phyloP scores from a whole-genome alignment of 2,797 vertebrate genomes.

The Ambastaia sidthimunki region DNA sequence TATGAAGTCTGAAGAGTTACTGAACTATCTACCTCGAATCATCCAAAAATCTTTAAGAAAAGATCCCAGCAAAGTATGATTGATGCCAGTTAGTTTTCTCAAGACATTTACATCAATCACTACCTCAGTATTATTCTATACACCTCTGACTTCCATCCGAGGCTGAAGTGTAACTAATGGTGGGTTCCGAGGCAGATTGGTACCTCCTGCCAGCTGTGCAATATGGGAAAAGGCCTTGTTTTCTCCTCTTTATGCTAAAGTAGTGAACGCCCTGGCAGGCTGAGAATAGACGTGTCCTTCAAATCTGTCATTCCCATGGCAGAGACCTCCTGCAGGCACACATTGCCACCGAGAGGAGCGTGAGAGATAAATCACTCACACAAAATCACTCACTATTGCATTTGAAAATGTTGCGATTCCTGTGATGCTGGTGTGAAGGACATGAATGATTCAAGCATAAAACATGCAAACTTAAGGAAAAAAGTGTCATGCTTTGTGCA shows the following conservation, averaged over 20 bases:
- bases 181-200: neutral
- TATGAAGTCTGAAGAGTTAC: neutral
- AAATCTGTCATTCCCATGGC: conserved; percentile 16
- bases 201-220: neutral
- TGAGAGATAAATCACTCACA: conserved; percentile 26
- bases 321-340: neutral
- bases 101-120: conserved; percentile 8
- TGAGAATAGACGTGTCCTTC: conserved; percentile 35
- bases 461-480: no score
- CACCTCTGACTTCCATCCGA: neutral
- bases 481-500: no score
- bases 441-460: no score
- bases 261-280: neutral
- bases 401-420: no score
- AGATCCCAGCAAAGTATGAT: neutral
- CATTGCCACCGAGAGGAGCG: conserved; percentile 38
- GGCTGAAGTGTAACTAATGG: conserved; percentile 10
- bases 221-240: neutral
- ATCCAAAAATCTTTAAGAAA: neutral
- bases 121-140: neutral
- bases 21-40: neutral
- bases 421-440: no score
- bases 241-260: neutral
- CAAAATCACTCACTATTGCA: no score
- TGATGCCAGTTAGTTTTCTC: neutral